A percentile compares a stretch with the other conserved stretches of the same genome.
Conservation (phyloP, 1,140 invertebrate genomes). For the Saccostrea glomerata region DNA sequence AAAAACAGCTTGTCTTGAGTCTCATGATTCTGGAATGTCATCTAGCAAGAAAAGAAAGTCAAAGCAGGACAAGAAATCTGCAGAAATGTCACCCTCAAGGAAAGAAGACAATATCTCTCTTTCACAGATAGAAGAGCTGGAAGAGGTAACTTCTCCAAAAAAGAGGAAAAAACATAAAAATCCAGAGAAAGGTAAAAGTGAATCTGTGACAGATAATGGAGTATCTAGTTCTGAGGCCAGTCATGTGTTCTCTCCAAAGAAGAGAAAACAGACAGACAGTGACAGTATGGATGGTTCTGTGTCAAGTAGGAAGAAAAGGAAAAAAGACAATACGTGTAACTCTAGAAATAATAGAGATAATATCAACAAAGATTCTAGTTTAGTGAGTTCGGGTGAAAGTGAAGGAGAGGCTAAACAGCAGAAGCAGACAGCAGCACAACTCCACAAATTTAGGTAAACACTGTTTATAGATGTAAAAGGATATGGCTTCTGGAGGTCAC, state of each 20-base stretch:
- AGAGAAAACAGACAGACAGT: background rate
- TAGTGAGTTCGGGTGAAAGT: background rate
- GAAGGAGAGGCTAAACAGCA: background rate
- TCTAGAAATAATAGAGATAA: background rate
- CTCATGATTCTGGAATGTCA: background rate
- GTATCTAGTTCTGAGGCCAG: background rate
- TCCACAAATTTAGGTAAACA: background rate
- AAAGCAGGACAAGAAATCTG: background rate
- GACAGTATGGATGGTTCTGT: background rate
- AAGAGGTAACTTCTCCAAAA: background rate
- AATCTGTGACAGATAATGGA: constrained; percentile 9
- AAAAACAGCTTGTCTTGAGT: too few relatives aligned
- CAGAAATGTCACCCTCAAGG: background rate
- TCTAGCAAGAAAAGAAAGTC: constrained; percentile 8
- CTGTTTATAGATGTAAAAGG: background rate
- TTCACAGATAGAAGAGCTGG: background rate
- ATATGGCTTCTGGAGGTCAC: too few relatives aligned
- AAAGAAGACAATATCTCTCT: background rate
- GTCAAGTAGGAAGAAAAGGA: background rate
- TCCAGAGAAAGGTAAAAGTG: background rate
- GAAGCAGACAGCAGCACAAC: background rate
- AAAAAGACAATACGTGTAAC: background rate
- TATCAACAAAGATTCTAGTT: background rate
- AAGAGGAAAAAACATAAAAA: background rate
- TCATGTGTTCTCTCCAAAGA: background rate